phyloP scores from a whole-genome alignment of 2,888 invertebrate genomes.

The Pteria penguin region DNA sequence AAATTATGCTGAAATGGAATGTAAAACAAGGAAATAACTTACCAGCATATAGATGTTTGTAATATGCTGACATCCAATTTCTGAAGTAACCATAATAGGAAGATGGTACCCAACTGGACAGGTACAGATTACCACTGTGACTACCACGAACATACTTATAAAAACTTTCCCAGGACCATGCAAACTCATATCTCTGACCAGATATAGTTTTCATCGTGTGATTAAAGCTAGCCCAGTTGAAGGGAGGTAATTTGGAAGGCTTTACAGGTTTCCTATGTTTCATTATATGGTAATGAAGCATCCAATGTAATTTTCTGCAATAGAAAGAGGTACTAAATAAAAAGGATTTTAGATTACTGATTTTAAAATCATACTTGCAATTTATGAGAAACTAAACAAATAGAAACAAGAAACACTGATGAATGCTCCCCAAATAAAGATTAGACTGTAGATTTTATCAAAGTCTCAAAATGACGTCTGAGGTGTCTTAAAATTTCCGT shows the following conservation, averaged over 20 bases:
- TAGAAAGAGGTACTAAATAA: no score
- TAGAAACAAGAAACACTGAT: no score
- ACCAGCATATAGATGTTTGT: slow-evolving; percentile 32
- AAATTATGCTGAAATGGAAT: no score
- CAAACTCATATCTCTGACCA: slow-evolving; percentile 21
- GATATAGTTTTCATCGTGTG: slow-evolving; percentile 1
- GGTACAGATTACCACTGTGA: slow-evolving; percentile 49
- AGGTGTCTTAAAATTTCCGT: no score
- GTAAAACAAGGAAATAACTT: no score
- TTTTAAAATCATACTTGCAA: no score
- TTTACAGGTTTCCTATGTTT: slow-evolving; percentile 33
- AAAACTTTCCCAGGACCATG: slow-evolving; percentile 27
- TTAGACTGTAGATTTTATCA: no score
- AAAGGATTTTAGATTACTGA: no score
- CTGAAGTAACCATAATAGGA: slow-evolving; percentile 45
- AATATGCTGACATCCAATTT: slow-evolving; percentile 35
- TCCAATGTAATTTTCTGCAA: slow-evolving; percentile 29
- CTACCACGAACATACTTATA: slow-evolving; percentile 19
- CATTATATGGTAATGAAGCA: slow-evolving; percentile 32
- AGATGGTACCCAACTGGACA: slow-evolving; percentile 52
- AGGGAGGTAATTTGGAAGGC: slow-evolving; percentile 29
- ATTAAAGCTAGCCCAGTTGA: slow-evolving; percentile 28
- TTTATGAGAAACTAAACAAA: no score
- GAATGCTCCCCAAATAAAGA: no score
- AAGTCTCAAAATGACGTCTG: no score